These are phyloP conservation scores for Pelmatolapia mariae DNA, from an alignment of 2,113 vertebrate genomes.

Conservation along the genomic window DNA sequence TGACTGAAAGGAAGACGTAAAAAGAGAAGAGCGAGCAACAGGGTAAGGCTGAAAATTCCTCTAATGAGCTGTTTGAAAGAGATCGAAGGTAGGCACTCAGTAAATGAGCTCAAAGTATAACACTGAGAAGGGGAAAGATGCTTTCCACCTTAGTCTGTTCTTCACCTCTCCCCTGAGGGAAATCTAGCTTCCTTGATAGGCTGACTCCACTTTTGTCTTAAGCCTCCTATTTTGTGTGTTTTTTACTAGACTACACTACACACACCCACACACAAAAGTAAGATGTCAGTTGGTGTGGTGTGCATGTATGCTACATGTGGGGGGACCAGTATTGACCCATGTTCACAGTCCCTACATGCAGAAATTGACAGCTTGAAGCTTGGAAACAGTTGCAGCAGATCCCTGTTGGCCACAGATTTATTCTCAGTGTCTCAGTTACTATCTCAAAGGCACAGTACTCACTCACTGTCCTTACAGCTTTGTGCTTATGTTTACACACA, in stretches of 20 bases:
- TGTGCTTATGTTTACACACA: neutral
- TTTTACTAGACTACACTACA: neutral
- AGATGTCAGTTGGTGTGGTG: slow-evolving; percentile 1
- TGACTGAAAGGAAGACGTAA: neutral
- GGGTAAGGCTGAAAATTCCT: neutral
- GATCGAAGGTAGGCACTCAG: neutral
- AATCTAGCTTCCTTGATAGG: neutral
- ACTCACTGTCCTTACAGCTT: neutral
- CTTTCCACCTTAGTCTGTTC: neutral
- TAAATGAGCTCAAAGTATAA: slow-evolving; percentile 14
- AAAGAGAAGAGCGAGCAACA: neutral
- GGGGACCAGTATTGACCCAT: slow-evolving; percentile 5
- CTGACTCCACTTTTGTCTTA: neutral
- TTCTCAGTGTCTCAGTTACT: neutral
- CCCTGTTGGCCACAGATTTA: slow-evolving; percentile 19
- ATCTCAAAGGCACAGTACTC: neutral
- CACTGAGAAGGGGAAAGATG: neutral
- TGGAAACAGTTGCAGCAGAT: neutral
- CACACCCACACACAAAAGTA: neutral
- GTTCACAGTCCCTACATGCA: neutral
- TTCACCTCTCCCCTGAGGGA: slow-evolving; percentile 8
- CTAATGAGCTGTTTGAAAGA: slow-evolving; percentile 36
- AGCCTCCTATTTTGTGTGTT: neutral
- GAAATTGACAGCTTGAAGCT: neutral
- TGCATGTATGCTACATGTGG: neutral